phyloP scores from a whole-genome alignment of 2,888 invertebrate species.

The Hypercompe scribonia region DNA sequence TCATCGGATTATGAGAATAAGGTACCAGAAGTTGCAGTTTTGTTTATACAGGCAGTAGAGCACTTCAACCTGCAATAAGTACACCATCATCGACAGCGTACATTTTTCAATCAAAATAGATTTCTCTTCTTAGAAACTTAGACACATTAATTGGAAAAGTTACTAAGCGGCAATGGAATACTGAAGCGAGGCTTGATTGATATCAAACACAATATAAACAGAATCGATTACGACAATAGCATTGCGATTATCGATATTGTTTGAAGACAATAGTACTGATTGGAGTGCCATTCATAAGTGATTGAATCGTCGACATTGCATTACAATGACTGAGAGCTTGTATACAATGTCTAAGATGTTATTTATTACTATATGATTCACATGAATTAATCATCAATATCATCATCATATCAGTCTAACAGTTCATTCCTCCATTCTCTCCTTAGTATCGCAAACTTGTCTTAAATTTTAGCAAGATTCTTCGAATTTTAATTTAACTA shows the following conservation, averaged over 20 bases:
- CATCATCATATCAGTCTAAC: too few relatives aligned
- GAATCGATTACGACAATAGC: slow-evolving; percentile 15
- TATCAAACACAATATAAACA: not conserved
- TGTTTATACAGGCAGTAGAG: too few relatives aligned
- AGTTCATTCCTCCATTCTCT: too few relatives aligned
- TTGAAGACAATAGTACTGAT: slow-evolving; percentile 18
- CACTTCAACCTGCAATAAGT: too few relatives aligned
- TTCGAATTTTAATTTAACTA: too few relatives aligned
- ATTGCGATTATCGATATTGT: slow-evolving; percentile 18
- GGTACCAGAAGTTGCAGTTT: too few relatives aligned
- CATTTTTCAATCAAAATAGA: too few relatives aligned
- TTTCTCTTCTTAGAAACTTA: not conserved
- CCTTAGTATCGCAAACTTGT: too few relatives aligned
- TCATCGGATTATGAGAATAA: too few relatives aligned
- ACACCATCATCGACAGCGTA: too few relatives aligned
- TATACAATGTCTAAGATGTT: not conserved
- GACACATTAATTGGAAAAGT: slow-evolving; percentile 5
- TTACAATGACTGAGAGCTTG: not conserved
- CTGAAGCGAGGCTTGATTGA: not conserved
- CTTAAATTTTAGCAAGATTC: too few relatives aligned
- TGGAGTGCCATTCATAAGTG: slow-evolving; percentile 12
- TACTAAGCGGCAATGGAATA: not conserved
- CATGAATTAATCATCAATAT: too few relatives aligned
- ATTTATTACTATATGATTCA: not conserved
- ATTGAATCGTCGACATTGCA: slow-evolving; percentile 5